phyloP scores from a whole-genome alignment of 2,113 vertebrate species.

The Mobula birostris region DNA sequence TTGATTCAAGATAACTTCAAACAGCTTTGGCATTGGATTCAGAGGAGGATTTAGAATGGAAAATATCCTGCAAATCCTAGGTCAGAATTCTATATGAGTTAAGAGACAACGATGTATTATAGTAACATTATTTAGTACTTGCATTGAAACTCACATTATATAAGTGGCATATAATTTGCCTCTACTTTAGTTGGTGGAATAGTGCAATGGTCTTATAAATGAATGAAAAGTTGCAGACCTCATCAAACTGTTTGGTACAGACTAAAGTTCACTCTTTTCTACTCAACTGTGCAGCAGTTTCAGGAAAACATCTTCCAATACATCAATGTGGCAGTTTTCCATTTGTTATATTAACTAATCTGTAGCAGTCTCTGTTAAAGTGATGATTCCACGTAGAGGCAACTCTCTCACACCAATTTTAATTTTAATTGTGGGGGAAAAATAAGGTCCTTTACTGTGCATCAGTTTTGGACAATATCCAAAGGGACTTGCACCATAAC shows the following conservation, averaged over 20 bases:
- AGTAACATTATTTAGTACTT: not conserved
- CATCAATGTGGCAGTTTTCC: not conserved
- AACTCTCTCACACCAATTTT: not conserved
- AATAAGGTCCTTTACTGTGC: not conserved
- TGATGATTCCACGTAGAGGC: not conserved
- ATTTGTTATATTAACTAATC: too few relatives aligned
- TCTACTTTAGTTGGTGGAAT: not conserved
- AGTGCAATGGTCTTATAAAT: not conserved
- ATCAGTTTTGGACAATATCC: not conserved
- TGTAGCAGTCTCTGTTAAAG: too few relatives aligned
- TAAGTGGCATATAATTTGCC: not conserved
- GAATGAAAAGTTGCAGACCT: not conserved
- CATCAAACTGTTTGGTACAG: not conserved
- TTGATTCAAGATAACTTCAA: not conserved
- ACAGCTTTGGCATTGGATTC: not conserved
- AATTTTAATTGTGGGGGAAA: not conserved
- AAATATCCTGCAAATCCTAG: not conserved
- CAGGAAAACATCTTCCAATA: not conserved
- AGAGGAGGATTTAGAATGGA: not conserved
- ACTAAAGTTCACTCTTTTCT: not conserved
- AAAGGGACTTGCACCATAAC: not conserved
- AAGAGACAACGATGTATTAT: not conserved
- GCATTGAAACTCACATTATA: not conserved
- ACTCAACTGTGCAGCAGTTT: not conserved
- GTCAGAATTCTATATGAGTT: not conserved